Conservation (phyloP, 2,888 invertebrate genomes). For the Imbricaverruca yamaguchii region DNA sequence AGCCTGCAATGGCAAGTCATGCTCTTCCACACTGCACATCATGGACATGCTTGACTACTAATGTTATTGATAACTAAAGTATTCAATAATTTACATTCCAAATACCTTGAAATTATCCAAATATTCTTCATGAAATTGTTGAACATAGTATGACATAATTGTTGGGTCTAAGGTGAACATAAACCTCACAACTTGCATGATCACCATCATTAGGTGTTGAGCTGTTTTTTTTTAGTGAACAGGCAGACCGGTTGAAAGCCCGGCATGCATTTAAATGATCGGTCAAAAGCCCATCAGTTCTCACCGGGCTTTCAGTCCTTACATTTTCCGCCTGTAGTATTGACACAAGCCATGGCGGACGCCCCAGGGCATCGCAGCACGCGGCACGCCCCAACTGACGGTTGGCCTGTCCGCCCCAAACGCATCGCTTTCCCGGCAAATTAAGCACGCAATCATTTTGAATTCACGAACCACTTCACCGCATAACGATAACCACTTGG, state of each 20-base stretch:
- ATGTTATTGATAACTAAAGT: too few species aligned
- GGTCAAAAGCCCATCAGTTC: not conserved
- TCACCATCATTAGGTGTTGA: too few species aligned
- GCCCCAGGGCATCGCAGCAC: not conserved
- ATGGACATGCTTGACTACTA: too few species aligned
- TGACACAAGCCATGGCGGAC: not conserved
- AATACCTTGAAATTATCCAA: too few species aligned
- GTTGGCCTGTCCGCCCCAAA: not conserved
- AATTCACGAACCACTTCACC: not conserved
- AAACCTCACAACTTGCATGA: too few species aligned
- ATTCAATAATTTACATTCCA: too few species aligned
- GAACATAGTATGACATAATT: too few species aligned
- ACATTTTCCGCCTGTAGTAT: not conserved
- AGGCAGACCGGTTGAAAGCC: not conserved
- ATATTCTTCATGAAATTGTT: too few species aligned
- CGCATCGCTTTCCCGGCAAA: conserved; percentile 3
- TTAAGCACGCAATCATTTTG: not conserved
- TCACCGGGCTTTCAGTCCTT: not conserved
- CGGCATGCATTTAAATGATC: not conserved
- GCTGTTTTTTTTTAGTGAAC: not conserved
- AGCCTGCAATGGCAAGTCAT: too few species aligned
- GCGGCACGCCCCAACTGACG: not conserved
- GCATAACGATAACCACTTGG: not conserved
- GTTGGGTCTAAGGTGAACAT: too few species aligned
- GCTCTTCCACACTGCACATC: too few species aligned